Percentiles rank a stretch among this genome's conserved stretches.
Conservation (phyloP, 2,888 invertebrate species). For the Rhagonycha fulva region DNA sequence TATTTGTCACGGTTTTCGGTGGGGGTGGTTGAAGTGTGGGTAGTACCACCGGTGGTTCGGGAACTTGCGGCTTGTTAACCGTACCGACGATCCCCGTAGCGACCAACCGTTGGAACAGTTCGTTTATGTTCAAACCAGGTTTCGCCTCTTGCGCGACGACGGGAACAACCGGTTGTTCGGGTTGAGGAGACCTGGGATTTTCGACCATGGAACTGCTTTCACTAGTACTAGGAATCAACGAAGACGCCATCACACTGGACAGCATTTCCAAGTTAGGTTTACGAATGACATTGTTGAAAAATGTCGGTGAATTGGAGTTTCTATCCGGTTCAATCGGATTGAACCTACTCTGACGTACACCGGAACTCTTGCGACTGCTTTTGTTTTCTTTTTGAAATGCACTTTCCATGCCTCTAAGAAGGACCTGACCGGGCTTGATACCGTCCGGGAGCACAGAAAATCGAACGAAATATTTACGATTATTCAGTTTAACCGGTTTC, state of each 20-base stretch:
- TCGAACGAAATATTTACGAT: slow-evolving; percentile 77
- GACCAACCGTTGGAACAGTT: slow-evolving; percentile 83
- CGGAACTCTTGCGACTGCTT: slow-evolving; percentile 39
- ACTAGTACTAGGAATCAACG: slow-evolving; percentile 61
- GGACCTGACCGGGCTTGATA: slow-evolving; percentile 71
- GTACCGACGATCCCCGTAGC: slow-evolving; percentile 78
- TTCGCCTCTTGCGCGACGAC: slow-evolving; percentile 44
- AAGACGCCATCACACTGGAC: slow-evolving; percentile 67
- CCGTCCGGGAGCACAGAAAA: slow-evolving; percentile 79
- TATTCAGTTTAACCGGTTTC: slow-evolving; percentile 73
- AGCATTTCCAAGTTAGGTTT: slow-evolving; percentile 63
- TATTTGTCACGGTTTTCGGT: slow-evolving; percentile 39
- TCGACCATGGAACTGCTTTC: slow-evolving; percentile 62
- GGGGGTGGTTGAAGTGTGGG: slow-evolving; percentile 11
- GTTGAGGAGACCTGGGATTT: slow-evolving; percentile 21
- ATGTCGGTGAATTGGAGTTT: slow-evolving; percentile 49
- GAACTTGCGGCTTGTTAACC: slow-evolving; percentile 32
- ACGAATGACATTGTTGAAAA: slow-evolving; percentile 48
- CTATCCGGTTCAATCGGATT: slow-evolving; percentile 44
- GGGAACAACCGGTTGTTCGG: not conserved
- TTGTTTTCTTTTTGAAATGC: slow-evolving; percentile 43
- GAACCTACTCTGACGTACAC: slow-evolving; percentile 27
- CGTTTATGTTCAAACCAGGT: slow-evolving; percentile 70
- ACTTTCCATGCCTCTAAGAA: slow-evolving; percentile 76
- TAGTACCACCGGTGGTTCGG: slow-evolving; percentile 26